A percentile compares a stretch with the other conserved stretches of the same genome.
Conservation (phyloP, 2,888 invertebrate species). For the Scaptomyza polygonia region DNA sequence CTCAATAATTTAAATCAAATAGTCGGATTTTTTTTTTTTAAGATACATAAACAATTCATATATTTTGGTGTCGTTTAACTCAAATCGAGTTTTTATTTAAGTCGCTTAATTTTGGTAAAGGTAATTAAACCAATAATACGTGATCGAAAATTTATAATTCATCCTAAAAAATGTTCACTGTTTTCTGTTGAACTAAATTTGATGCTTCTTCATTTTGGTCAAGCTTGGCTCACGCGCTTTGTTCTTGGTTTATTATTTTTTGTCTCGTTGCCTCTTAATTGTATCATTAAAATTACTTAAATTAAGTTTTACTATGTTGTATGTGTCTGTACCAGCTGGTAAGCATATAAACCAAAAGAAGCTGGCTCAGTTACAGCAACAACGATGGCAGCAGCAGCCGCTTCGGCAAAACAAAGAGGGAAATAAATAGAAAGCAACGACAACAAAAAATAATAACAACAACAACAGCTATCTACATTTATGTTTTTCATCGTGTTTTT, state of each 20-base stretch:
- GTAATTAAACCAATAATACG: no score
- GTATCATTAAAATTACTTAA: slow-evolving; percentile 63
- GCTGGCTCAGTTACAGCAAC: slow-evolving; percentile 19
- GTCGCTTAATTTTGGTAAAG: no score
- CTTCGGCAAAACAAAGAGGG: slow-evolving; percentile 20
- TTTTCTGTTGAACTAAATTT: slow-evolving; percentile 26
- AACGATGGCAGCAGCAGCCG: slow-evolving; percentile 14
- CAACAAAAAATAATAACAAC: no score
- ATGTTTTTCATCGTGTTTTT: slow-evolving; percentile 21
- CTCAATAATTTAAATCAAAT: no score
- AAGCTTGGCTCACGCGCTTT: slow-evolving; percentile 34
- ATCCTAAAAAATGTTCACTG: no score
- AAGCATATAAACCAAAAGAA: slow-evolving; percentile 30
- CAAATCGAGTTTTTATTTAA: no score
- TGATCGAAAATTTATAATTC: no score
- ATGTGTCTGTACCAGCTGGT: slow-evolving; percentile 39
- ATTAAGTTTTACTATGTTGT: slow-evolving; percentile 49
- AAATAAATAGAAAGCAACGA: slow-evolving; percentile 9
- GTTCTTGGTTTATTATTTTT: slow-evolving; percentile 12
- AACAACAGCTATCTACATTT: slow-evolving; percentile 18
- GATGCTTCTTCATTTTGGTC: slow-evolving; percentile 32
- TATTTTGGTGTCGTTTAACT: no score
- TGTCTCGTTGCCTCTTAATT: slow-evolving; percentile 47
- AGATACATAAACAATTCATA: no score
- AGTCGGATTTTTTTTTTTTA: no score